Evolutionary conservation across 2,797 vertebrate species (phyloP).

Genomic region (Pygocentrus nattereri): DNA sequence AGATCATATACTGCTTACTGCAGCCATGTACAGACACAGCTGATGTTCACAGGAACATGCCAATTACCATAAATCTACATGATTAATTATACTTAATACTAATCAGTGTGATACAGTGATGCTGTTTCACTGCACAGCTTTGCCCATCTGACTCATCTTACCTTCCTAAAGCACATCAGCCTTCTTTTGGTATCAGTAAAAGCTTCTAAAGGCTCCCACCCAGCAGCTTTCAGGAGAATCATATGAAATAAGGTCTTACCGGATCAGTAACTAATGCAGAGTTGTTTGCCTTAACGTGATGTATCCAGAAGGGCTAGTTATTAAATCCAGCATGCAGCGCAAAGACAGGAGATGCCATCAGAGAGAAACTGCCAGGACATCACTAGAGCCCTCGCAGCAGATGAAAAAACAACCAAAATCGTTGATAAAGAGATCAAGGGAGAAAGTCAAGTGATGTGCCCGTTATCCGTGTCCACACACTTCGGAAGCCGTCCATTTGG

Average conservation of each 20-base stretch:
- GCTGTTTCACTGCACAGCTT: slow-evolving; percentile 8
- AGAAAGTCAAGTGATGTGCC: slow-evolving; percentile 41
- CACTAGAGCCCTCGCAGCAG: slow-evolving; percentile 26
- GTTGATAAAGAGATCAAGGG: slow-evolving; percentile 36
- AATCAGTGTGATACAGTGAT: background rate
- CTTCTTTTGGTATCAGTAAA: background rate
- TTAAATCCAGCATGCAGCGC: slow-evolving; percentile 80
- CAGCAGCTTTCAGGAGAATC: slow-evolving; percentile 60
- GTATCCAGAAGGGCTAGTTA: slow-evolving; percentile 73
- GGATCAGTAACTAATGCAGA: slow-evolving; percentile 59
- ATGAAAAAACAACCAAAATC: slow-evolving; percentile 26
- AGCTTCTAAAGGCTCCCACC: background rate
- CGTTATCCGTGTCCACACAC: slow-evolving; percentile 74
- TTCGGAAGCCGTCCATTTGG: slow-evolving; percentile 71
- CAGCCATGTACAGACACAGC: background rate
- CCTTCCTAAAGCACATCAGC: background rate
- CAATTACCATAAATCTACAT: no score
- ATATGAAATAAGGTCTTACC: slow-evolving; percentile 73
- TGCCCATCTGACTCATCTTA: slow-evolving; percentile 10
- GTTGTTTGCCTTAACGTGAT: slow-evolving; percentile 42
- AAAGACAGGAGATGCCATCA: slow-evolving; percentile 73
- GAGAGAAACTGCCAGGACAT: slow-evolving; percentile 39
- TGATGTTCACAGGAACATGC: background rate
- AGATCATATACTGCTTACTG: background rate
- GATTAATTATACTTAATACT: no score